phyloP scores from a whole-genome alignment of 2,113 vertebrate genomes.

The Sakesphorus luctuosus region DNA sequence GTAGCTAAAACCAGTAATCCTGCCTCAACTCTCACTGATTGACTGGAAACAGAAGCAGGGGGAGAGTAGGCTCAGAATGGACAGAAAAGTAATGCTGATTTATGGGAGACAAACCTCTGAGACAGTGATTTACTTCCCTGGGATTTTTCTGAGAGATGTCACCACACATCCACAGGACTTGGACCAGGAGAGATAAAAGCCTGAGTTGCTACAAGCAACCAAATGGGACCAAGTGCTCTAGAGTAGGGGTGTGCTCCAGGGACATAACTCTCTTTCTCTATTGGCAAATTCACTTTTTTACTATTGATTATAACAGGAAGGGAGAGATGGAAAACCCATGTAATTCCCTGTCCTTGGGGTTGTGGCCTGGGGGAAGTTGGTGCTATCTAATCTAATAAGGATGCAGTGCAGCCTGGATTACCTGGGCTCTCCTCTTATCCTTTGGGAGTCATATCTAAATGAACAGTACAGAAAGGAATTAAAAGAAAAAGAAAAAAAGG shows the following conservation, averaged over 20 bases:
- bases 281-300: background rate
- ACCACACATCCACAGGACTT: background rate
- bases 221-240: background rate
- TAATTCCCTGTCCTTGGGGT: slow-evolving; percentile 22
- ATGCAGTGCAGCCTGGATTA: background rate
- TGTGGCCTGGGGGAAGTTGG: background rate
- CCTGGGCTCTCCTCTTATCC: background rate
- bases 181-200: background rate
- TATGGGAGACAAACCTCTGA: background rate
- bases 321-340: slow-evolving; percentile 31
- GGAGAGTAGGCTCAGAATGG: background rate
- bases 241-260: background rate
- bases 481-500: background rate
- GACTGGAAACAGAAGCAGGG: background rate
- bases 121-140: background rate
- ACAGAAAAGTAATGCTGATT: background rate
- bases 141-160: background rate
- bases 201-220: background rate
- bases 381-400: slow-evolving; percentile 18
- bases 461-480: background rate
- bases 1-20: background rate
- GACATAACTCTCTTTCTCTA: background rate
- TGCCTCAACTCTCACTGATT: background rate
- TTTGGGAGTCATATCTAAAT: background rate
- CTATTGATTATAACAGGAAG: slow-evolving; percentile 2